phyloP scores from a whole-genome alignment of 2,113 vertebrate species.

The Mola mola region DNA sequence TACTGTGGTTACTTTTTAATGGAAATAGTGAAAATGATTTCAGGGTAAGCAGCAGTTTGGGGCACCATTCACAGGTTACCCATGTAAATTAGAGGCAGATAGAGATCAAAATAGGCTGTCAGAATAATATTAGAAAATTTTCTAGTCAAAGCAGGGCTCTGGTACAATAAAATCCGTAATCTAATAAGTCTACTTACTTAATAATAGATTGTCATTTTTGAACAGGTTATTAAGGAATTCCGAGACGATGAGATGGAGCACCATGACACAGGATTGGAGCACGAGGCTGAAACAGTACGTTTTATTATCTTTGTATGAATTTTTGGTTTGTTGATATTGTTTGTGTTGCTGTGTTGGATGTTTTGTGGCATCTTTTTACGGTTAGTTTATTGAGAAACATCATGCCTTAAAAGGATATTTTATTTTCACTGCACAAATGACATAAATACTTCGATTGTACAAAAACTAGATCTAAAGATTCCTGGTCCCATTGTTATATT shows the following conservation, averaged over 20 bases:
- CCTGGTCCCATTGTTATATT: no score
- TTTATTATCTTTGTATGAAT: background rate
- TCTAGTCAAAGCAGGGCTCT: background rate
- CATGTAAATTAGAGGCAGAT: no score
- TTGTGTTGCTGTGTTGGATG: background rate
- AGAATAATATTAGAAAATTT: background rate
- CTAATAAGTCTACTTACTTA: background rate
- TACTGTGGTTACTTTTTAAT: no score
- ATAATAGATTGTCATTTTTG: slow-evolving; percentile 12
- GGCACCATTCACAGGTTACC: no score
- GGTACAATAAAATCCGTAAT: background rate
- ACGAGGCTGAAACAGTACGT: slow-evolving; percentile 89
- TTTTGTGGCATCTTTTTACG: no score
- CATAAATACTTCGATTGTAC: background rate
- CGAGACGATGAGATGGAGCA: slow-evolving; percentile 95
- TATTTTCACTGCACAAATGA: background rate
- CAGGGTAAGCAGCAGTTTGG: no score
- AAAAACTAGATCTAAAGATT: background rate
- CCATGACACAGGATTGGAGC: slow-evolving; percentile 90
- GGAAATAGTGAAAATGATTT: no score
- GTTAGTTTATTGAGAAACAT: background rate
- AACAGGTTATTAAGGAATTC: slow-evolving; percentile 91
- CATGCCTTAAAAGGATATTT: background rate
- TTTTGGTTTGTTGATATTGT: background rate
- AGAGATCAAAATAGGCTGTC: no score